Evolutionary conservation across 1,140 invertebrate species (phyloP), one percentile per base, ranked within the genome.

Genomic region (Drusus annulatus): DNA sequence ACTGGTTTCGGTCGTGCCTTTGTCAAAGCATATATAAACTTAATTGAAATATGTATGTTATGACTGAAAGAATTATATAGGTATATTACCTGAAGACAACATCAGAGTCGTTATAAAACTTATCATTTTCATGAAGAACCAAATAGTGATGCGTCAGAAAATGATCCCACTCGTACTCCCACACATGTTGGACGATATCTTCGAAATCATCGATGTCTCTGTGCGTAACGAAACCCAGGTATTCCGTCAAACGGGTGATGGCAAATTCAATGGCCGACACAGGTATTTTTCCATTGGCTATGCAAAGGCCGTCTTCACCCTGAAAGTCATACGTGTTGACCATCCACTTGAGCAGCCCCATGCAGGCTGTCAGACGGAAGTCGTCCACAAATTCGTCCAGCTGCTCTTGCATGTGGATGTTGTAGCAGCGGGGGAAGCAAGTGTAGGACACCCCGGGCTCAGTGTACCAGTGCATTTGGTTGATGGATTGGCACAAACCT

Each of bases 391-490:
- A 98, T 78, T 96, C 94, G 81, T 93, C 92, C 85, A 97, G 92
- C 85, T 98, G 97, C 84, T 98, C 97, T 10, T 94, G 93, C 87
- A 94, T 94, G 85, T 94, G 94, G 45, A 96, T 92, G 78, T 96
- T 95, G 87, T 96, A 98, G 84, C 96, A 97, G 50, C 97, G 91
- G 0, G 96, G 97, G 86, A 96, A 97, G 77, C 94, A 94, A 2
- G 94, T 94, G 79, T 94, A 91, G 0, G 96, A 93, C 28, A 96
- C 92, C 19, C 94, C 94, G 31, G 94, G 93, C 85, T 98, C 95
- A 82, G 93, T 95, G 86, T 94, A 96, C 96, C 97, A 98, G 85
- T 96, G 94, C 87, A 97, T 94, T 88, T 97, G 95, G 76, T 94
- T 93, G 54, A 98, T 89, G 79, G 94, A 94, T 7, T 93, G 91